A percentile compares a stretch with the other conserved stretches of the same genome.
Conservation (phyloP, 2,888 invertebrate genomes). For the Agriopis marginaria region DNA sequence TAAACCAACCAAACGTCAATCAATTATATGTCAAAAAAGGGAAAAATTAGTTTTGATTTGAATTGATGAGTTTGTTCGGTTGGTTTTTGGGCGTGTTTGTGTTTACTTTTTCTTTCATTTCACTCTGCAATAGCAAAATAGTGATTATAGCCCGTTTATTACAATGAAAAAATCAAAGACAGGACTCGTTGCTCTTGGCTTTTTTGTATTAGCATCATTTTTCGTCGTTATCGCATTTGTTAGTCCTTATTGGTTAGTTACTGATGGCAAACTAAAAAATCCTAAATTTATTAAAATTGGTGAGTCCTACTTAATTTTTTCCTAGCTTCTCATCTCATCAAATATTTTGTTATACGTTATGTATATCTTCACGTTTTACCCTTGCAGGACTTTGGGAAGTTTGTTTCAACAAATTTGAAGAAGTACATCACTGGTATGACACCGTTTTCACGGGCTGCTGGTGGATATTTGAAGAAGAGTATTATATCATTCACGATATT, state of each 20-base stretch:
- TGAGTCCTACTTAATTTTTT: slow-evolving; percentile 69
- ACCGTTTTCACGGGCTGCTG: slow-evolving; percentile 94
- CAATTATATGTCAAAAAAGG: too few relatives aligned
- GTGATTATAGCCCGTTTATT: background rate
- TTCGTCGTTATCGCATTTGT: slow-evolving; percentile 93
- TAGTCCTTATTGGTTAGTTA: slow-evolving; percentile 95
- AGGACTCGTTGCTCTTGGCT: slow-evolving; percentile 88
- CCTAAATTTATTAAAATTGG: slow-evolving; percentile 94
- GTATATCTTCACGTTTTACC: background rate
- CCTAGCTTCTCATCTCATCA: background rate
- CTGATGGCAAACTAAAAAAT: slow-evolving; percentile 90
- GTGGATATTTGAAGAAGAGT: slow-evolving; percentile 99
- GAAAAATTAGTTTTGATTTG: too few relatives aligned
- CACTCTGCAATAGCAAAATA: background rate
- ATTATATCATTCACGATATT: slow-evolving; percentile 96
- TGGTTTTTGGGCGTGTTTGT: slow-evolving; percentile 18
- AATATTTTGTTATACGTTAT: background rate
- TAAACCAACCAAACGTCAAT: too few relatives aligned
- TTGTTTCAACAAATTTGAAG: slow-evolving; percentile 95
- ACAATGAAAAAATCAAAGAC: slow-evolving; percentile 89
- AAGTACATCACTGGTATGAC: slow-evolving; percentile 94
- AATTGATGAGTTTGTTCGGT: background rate
- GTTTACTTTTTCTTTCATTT: slow-evolving; percentile 24
- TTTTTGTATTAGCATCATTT: slow-evolving; percentile 89
- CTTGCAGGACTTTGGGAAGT: slow-evolving; percentile 96